Conservation (phyloP, 2,797 vertebrate species). For the Microtus agrestis region DNA sequence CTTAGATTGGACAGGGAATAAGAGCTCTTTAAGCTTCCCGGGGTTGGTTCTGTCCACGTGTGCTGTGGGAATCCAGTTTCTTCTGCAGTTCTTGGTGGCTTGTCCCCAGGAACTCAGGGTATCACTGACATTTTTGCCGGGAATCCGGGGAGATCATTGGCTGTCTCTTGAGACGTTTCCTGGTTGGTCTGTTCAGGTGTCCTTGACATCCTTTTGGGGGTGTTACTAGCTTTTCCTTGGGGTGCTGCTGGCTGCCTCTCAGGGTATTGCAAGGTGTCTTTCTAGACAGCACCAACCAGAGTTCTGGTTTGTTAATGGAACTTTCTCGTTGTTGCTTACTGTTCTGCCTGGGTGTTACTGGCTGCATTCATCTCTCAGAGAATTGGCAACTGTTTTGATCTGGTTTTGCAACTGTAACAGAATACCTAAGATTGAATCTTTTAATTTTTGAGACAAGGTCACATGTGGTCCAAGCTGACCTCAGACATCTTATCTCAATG, state of each 20-base stretch:
- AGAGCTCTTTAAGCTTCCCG: neutral
- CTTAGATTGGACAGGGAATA: neutral
- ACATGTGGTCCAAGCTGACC: neutral
- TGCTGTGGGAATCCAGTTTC: neutral
- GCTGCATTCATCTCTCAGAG: neutral
- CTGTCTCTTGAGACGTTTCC: neutral
- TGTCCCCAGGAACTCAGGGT: neutral
- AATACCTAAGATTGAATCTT: neutral
- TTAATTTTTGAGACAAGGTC: neutral
- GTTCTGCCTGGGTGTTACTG: neutral
- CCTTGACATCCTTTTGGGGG: neutral
- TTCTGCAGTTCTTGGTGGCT: neutral
- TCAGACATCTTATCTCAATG: neutral
- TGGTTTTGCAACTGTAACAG: constrained; percentile 1
- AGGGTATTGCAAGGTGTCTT: no score
- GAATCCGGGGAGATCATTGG: neutral
- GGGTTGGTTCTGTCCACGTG: neutral
- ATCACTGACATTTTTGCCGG: neutral
- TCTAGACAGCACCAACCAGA: neutral
- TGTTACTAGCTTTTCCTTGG: neutral
- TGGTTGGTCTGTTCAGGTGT: neutral
- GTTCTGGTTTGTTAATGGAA: neutral
- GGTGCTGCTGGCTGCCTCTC: neutral
- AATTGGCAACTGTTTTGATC: neutral
- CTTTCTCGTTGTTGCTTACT: neutral